phyloP scores from a whole-genome alignment of 2,113 vertebrate species.

The Pangasianodon hypophthalmus region DNA sequence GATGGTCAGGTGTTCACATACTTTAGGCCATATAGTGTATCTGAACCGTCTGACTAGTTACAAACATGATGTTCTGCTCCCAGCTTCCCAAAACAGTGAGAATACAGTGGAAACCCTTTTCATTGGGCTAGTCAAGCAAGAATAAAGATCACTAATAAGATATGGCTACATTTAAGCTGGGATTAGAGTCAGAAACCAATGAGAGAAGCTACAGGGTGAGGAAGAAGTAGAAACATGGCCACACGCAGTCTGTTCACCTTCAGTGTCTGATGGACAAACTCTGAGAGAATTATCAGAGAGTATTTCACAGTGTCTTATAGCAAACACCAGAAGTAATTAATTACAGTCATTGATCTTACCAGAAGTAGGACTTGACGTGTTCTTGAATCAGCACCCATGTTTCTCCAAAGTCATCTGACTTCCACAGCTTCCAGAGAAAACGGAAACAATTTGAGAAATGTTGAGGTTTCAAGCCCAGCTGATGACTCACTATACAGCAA shows the following conservation, averaged over 20 bases:
- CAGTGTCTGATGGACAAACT: constrained; percentile 4
- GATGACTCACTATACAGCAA: not conserved
- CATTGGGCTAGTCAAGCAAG: not conserved
- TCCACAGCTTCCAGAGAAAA: constrained; percentile 85
- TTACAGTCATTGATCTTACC: constrained; percentile 74
- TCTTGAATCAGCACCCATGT: constrained; percentile 98
- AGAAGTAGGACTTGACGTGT: constrained; percentile 93
- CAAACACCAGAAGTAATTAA: constrained; percentile 10
- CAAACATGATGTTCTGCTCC: not conserved
- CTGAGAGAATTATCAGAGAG: not conserved
- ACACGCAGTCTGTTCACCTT: not conserved
- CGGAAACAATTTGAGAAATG: not conserved
- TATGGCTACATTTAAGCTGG: not conserved
- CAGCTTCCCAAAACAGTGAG: not conserved
- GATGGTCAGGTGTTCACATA: not conserved
- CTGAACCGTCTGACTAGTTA: not conserved
- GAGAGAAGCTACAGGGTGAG: not conserved
- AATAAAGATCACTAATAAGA: not conserved
- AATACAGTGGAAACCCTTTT: not conserved
- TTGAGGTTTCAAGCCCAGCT: not conserved
- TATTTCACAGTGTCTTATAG: not conserved
- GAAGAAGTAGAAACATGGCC: not conserved
- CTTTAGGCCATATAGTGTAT: not conserved
- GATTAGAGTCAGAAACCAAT: not conserved
- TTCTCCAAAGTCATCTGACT: constrained; percentile 96